phyloP scores from a whole-genome alignment of 1,140 invertebrate species.

The Reticulitermes speratus region DNA sequence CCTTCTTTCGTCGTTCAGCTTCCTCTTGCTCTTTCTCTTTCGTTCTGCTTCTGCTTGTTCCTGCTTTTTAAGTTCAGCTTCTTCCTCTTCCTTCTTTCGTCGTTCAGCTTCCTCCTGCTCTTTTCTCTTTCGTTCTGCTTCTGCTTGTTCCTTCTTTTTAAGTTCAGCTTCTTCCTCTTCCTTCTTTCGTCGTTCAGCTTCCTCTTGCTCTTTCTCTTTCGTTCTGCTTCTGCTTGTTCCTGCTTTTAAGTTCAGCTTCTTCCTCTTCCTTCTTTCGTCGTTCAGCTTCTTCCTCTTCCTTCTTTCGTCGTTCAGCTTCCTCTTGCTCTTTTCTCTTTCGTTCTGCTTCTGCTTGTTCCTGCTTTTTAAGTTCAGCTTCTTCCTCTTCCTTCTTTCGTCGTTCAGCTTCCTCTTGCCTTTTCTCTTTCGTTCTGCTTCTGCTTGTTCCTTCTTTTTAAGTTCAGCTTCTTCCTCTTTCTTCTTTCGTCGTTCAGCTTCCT shows the following conservation, averaged over 20 bases:
- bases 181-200: neutral
- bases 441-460: neutral
- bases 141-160: neutral
- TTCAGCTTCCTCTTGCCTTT: too few relatives aligned
- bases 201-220: neutral
- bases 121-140: neutral
- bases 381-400: neutral
- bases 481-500: neutral
- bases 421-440: neutral
- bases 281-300: neutral
- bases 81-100: neutral
- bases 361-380: constrained; percentile 35
- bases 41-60: constrained; percentile 23
- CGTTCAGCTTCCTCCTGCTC: neutral
- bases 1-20: neutral
- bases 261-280: neutral
- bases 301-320: neutral
- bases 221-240: neutral
- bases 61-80: neutral
- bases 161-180: too few relatives aligned
- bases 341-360: neutral
- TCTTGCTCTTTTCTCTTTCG: neutral
- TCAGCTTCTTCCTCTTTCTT: neutral
- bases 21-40: neutral
- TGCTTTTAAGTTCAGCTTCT: constrained; percentile 33